phyloP scores from a whole-genome alignment of 2,797 vertebrate species.

The Galago senegalensis region DNA sequence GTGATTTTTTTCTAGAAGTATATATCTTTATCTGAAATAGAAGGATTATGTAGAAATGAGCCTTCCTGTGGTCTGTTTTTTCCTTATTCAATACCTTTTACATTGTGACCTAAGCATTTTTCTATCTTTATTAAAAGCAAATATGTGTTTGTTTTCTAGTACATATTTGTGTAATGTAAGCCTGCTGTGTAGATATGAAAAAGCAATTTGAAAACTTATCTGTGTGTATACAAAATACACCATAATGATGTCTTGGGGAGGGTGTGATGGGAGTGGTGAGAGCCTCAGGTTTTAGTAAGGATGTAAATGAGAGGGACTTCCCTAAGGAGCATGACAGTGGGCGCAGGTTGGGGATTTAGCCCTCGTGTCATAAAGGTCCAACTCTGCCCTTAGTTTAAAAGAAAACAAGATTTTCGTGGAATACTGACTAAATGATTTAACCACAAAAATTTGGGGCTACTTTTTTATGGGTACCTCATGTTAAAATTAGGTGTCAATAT shows the following conservation, averaged over 20 bases:
- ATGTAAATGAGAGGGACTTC: background rate
- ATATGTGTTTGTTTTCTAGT: conserved; percentile 33
- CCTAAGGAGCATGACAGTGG: background rate
- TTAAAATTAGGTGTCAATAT: conserved; percentile 44
- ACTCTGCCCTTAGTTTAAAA: conserved; percentile 17
- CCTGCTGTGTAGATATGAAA: conserved; percentile 1
- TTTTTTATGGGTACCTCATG: background rate
- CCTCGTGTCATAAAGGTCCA: background rate
- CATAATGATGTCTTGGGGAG: background rate
- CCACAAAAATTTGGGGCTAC: background rate
- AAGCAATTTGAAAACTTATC: conserved; percentile 38
- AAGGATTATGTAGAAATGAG: background rate
- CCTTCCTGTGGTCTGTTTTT: background rate
- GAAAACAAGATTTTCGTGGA: conserved; percentile 32
- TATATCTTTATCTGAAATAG: conserved; percentile 37
- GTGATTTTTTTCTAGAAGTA: conserved; percentile 8
- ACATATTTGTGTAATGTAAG: conserved; percentile 55
- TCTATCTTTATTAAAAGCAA: background rate
- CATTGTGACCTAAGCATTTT: conserved; percentile 43
- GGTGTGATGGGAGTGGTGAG: background rate
- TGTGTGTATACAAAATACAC: conserved; percentile 27
- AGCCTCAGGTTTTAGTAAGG: background rate
- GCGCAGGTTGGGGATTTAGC: background rate
- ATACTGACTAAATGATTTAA: conserved; percentile 20
- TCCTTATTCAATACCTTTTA: background rate